Base-by-base conservation (phyloP, 1,140 invertebrate genomes). In the Tetramorium alpestre region DNA sequence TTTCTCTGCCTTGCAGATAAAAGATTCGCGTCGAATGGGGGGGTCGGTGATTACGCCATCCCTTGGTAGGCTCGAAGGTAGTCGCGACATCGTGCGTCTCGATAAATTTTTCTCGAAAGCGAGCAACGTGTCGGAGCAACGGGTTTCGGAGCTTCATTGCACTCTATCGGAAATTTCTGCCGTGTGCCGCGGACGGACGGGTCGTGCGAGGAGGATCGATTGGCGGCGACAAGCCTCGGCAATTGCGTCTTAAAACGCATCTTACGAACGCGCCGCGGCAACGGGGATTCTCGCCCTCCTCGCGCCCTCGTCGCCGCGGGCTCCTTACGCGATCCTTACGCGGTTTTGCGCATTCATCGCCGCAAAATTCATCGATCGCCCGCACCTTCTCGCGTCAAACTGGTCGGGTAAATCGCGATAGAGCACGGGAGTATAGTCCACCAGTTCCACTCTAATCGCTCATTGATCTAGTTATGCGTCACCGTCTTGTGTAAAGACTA, bases 231-330 rank as follows among this genome's bases (percentile, higher is more conserved):
- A 92, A 92, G 84, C 89, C 90, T 90, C 73, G 88, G 89, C 91
- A 94, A 94, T 94, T 93, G 91, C 92, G 91, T 93, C 91, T 93
- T 93, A 91, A 92, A 91, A 92, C 89, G 56, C 88, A 84, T 91
- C 89, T 91, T 84, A 62, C 64, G 25, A 60, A 69, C 81, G 54
- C 18, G 22, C 25, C 38, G 56, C 64, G 7, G 8, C 38, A 10
- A 28, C 49, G 41, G 60, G 10, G 22, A 47, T n/a, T 18, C 76
- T 16, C 62, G 47, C 25, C 10, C 58, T 13, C 41, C 47, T 25
- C 28, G 22, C 28, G 22, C 47, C 6, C 10, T 13, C 4, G n/a
- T 18, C 25, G 41, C 8, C 44, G 60, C 54, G 41, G 22, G 3
- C 13, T n/a, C 25, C 38, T 33, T 18, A 33, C 69, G 18, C 80